A percentile compares a stretch with the other conserved stretches of the same genome.
phyloP scores from a whole-genome alignment of 2,888 invertebrate species.

The Acanthosoma haemorrhoidale region DNA sequence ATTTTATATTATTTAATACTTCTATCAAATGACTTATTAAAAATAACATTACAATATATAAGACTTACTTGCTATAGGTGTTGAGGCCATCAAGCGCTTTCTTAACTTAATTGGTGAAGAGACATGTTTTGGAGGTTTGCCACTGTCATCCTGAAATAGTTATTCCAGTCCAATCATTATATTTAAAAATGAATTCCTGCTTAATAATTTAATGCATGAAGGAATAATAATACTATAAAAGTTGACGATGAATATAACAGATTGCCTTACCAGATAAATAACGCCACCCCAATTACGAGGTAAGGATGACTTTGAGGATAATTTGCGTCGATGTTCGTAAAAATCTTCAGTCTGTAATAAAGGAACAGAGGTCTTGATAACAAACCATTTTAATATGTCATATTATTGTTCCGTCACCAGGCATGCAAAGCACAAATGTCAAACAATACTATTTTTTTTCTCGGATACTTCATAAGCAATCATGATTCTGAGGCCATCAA shows the following conservation, averaged over 20 bases:
- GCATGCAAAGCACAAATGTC: too few species aligned
- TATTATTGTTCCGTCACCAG: background rate
- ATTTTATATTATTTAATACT: too few species aligned
- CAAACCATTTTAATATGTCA: background rate
- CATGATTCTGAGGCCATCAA: too few species aligned
- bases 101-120: background rate
- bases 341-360: constrained; percentile 14
- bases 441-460: too few species aligned
- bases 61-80: background rate
- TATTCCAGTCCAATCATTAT: too few species aligned
- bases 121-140: background rate
- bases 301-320: background rate
- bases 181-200: too few species aligned
- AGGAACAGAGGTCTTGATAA: too few species aligned
- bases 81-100: background rate
- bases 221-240: background rate
- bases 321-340: constrained; percentile 1
- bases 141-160: background rate
- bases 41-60: too few species aligned
- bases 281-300: background rate
- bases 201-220: too few species aligned
- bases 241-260: too few species aligned
- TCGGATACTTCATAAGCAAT: too few species aligned
- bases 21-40: too few species aligned
- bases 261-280: background rate